Evolutionary conservation across 1,140 invertebrate genomes (phyloP), one percentile per base, ranked within the genome.

Genomic region (Papilio xuthus): DNA sequence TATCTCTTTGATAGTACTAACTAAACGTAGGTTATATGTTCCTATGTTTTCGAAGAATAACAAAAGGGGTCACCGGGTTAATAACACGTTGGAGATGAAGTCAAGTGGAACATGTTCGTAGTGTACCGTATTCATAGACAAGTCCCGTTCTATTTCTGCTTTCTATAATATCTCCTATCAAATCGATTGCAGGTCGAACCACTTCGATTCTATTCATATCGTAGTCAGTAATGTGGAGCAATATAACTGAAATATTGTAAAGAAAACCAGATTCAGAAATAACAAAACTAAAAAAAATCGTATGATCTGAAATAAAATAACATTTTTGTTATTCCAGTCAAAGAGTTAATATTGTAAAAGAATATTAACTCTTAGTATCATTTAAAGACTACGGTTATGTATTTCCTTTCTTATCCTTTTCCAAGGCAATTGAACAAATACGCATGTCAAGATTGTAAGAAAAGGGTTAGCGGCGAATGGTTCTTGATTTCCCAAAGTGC

Each of bases 61-160:
- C 60, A 63, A 63, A 63, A 63, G 60, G 28, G 60, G 60, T 63
- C 60, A 63, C 60, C 23, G 60, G 60, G 60, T 63, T 63, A 63
- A 63, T 28, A 63, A 63, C 60, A 63, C 23, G 60, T 26, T 23
- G 60, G 60, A 26, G 60, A 63, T 28, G 60, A 63, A 63, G 60
- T 63, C 60, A 15, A 63, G 60, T 63, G 23, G 23, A 63, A 63
- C 60, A 63, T 63, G 60, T 63, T 63, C 23, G 12, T 32, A 28
- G 23, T 28, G 13, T 63, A 23, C 60, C 60, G 56, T 63, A 63
- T 63, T 32, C 60, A 63, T 63, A 63, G 60, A 28, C 60, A 63
- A 15, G 60, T 28, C 23, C 60, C 60, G 60, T 63, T 28, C 60
- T 63, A 63, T 63, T 63, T 63, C 60, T 60, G 9, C 20, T 60